These are phyloP conservation scores for Actenoides hombroni DNA, from an alignment of 2,113 vertebrate species.

Conservation along the genomic window DNA sequence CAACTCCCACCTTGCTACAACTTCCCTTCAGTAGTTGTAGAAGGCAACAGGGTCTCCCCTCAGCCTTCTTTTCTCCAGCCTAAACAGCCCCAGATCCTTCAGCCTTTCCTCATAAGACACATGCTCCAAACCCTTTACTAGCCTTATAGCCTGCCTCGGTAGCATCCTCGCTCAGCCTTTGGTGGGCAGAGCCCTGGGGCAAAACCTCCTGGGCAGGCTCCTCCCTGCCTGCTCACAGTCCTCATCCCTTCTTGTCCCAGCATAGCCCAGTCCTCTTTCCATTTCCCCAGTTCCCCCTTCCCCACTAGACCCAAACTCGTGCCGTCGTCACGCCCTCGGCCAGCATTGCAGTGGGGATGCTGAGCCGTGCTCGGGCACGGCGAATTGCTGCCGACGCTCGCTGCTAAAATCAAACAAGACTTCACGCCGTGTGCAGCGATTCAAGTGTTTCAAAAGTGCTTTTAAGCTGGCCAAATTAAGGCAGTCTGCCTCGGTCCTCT, in stretches of 20 bases:
- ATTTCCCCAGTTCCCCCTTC: not conserved
- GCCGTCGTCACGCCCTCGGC: not conserved
- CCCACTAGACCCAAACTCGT: fast-evolving
- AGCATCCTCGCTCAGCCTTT: not conserved
- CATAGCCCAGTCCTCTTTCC: not conserved
- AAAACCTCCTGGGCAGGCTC: not conserved
- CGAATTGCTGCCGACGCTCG: not conserved
- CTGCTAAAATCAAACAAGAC: not conserved
- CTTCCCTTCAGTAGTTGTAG: too few relatives aligned
- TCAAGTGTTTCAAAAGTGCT: not conserved
- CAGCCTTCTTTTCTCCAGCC: too few relatives aligned
- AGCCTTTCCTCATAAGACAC: too few relatives aligned
- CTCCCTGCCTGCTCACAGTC: not conserved
- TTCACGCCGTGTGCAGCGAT: not conserved
- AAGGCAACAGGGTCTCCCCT: too few relatives aligned
- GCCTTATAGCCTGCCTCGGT: fast-evolving
- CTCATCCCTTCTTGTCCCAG: not conserved
- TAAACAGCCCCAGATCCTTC: too few relatives aligned
- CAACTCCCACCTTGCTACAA: too few relatives aligned
- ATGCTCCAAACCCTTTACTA: too few relatives aligned
- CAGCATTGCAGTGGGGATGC: not conserved
- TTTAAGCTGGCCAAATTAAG: slow-evolving; percentile 11
- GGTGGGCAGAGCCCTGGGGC: not conserved
- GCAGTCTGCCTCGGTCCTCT: not conserved
- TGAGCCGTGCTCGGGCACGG: fast-evolving